These are phyloP conservation scores for Agrypnia vestita DNA, from an alignment of 1,140 invertebrate species.

Conservation along the genomic window DNA sequence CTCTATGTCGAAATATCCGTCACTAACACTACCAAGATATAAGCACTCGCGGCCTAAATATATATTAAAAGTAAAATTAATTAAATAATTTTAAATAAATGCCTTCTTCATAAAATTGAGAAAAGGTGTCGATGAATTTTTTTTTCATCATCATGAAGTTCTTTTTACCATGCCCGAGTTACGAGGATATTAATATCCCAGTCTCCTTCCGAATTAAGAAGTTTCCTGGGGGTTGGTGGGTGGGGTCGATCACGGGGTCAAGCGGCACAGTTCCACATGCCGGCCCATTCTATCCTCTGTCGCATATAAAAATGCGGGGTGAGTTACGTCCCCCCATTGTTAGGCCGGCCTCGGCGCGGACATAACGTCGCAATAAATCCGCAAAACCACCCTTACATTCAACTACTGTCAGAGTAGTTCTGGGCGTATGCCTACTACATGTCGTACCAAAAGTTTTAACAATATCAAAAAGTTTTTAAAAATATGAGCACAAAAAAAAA, in stretches of 20 bases:
- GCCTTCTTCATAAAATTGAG: background rate
- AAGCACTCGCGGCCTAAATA: too few relatives aligned
- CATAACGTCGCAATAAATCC: constrained; percentile 34
- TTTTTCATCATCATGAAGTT: background rate
- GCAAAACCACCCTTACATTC: constrained; percentile 37
- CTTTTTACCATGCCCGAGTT: background rate
- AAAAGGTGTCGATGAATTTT: background rate
- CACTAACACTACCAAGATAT: too few relatives aligned
- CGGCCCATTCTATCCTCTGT: background rate
- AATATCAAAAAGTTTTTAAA: too few relatives aligned
- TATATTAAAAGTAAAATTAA: too few relatives aligned
- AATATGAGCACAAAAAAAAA: too few relatives aligned
- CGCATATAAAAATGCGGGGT: constrained; percentile 9
- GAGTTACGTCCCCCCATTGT: constrained; percentile 34
- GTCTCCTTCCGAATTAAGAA: background rate
- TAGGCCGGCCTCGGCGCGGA: constrained; percentile 19
- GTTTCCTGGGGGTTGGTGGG: too few relatives aligned
- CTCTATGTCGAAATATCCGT: too few relatives aligned
- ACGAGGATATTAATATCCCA: background rate
- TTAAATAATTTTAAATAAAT: too few relatives aligned
- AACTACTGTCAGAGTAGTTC: background rate
- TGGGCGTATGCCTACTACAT: background rate
- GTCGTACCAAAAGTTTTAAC: background rate
- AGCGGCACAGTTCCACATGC: background rate
- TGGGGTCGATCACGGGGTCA: too few relatives aligned